Percentiles rank a stretch among this genome's conserved stretches.
These are phyloP conservation scores for Entomyzon cyanotis DNA, from an alignment of 2,113 vertebrate species.

Conservation along the genomic window DNA sequence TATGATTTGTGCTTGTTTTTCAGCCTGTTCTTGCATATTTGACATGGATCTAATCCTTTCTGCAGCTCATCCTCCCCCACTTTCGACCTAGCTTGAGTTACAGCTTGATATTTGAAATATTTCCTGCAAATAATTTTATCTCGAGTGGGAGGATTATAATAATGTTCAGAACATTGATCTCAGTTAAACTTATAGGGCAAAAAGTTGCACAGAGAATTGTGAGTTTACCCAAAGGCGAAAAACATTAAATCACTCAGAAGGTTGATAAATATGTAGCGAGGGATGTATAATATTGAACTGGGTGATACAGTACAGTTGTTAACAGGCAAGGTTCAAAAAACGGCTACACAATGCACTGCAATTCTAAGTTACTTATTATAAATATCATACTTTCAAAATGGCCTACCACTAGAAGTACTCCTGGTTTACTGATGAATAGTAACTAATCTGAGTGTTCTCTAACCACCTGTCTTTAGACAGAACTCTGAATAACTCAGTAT, in stretches of 20 bases:
- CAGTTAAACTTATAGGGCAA: background rate
- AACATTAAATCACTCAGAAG: background rate
- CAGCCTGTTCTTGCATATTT: constrained; percentile 25
- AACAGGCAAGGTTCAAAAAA: background rate
- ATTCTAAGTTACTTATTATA: background rate
- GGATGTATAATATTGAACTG: background rate
- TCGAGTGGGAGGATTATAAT: background rate
- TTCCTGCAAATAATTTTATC: constrained; percentile 43
- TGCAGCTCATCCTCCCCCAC: background rate
- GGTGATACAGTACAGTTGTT: background rate
- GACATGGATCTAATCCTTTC: background rate
- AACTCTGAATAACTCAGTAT: background rate
- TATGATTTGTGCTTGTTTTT: constrained; percentile 53
- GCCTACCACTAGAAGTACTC: background rate
- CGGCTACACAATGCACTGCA: background rate
- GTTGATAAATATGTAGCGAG: background rate
- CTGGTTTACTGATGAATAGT: background rate
- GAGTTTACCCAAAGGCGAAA: background rate
- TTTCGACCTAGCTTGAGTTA: constrained; percentile 23
- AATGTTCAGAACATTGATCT: background rate
- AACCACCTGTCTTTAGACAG: background rate
- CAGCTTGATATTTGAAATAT: constrained; percentile 2
- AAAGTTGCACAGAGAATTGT: background rate
- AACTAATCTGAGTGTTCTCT: background rate
- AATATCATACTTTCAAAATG: background rate